These are phyloP conservation scores for Upupa epops DNA, from an alignment of 2,113 vertebrate species.

Conservation along the genomic window DNA sequence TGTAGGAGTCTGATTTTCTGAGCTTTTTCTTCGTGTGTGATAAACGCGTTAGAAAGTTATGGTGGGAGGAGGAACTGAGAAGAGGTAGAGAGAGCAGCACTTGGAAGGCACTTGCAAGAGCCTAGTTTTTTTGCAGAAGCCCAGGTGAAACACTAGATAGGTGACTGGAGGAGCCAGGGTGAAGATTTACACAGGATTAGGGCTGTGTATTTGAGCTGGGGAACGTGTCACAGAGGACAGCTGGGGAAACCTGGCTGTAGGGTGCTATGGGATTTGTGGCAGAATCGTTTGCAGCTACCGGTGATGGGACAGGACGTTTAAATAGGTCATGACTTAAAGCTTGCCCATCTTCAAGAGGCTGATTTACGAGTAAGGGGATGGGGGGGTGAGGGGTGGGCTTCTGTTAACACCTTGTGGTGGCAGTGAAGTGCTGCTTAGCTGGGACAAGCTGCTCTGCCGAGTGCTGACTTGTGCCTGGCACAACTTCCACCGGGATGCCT, in stretches of 20 bases:
- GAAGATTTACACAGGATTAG: neutral
- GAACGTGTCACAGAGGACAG: neutral
- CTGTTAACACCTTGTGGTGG: neutral
- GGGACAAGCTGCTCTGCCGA: neutral
- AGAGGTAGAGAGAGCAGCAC: neutral
- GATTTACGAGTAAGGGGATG: neutral
- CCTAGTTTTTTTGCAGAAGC: neutral
- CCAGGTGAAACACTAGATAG: neutral
- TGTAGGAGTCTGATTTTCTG: conserved; percentile 47
- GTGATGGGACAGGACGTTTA: neutral
- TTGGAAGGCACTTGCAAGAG: neutral
- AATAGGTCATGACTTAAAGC: neutral
- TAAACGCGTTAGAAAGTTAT: neutral
- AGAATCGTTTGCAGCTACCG: neutral
- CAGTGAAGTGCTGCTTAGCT: neutral
- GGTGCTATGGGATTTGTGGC: neutral
- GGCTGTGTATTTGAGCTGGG: neutral
- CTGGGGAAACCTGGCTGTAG: neutral
- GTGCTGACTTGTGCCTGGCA: neutral
- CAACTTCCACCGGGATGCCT: neutral
- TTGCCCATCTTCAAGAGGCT: neutral
- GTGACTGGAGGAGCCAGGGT: neutral
- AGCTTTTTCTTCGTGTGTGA: neutral
- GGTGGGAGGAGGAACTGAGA: conserved; percentile 14
- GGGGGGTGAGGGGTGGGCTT: neutral